Evolutionary conservation across 2,113 vertebrate species (phyloP), one percentile per base, ranked within the genome.

Genomic region (Candoia aspera): DNA sequence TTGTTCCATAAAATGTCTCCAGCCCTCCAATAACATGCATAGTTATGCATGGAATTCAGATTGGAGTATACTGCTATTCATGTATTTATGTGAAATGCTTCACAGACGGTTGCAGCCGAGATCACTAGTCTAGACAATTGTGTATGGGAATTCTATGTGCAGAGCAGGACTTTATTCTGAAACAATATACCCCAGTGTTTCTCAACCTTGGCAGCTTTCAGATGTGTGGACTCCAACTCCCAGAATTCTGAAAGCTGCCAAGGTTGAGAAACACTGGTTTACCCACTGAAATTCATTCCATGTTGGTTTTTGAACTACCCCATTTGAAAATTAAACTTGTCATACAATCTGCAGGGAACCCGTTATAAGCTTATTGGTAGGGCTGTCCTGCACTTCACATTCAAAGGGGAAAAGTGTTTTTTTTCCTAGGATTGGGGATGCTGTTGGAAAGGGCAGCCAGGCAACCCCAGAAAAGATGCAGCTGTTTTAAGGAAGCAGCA

Each of bases 1-100:
- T 91, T 91, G 64, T 73, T 87, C 33, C 53, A 79, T 87, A 57
- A 79, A 91, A 91, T 46, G 49, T 57, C 62, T 87, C 9, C 62
- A 91, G 33, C 62, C 62, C 15, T 42, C 62, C 33, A 79, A 49
- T 88, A 26, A 4, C 6, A 42, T 58, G 24, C 60, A 87, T 87
- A 73, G 62, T 57, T 91, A 79, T 46, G 37, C 15, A n/a, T 87
- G 60, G 85, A 73, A 91, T 91, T 91, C 15, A 79, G 33, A 73
- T 53, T 87, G 49, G 33, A 33, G 42, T 91, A 57, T 79, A 58
- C 53, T 79, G 49, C 53, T 79, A 37, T 58, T 60, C 58, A 24
- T 91, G 60, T 68, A 46, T 79, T 91, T 46, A 87, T 42, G 53
- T 86, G 54, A n/a, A 49, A 68, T 73, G 17, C 37, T 49, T 8